Evolutionary conservation across 1,140 invertebrate species (phyloP), one percentile per base, ranked within the genome.

Genomic region (Ceratina japonica): DNA sequence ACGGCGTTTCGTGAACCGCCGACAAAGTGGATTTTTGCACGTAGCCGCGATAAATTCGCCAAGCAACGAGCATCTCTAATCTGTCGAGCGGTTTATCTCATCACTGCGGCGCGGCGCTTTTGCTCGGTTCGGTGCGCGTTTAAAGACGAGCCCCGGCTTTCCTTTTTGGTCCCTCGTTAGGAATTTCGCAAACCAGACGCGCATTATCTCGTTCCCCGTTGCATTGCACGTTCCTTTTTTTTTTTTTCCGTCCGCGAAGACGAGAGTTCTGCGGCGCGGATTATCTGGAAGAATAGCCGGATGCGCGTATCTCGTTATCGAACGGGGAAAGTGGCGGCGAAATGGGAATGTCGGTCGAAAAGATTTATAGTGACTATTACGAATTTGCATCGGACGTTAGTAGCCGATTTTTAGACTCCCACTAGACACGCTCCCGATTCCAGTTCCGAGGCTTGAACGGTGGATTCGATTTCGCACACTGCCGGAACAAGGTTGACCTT

Each of bases 1-100:
- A 13, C 12, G 10, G 27, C 77, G 58, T 79, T 86, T 59, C 80
- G 69, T 65, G 24, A 16, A 22, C 20, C 22, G 59, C 52, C 59
- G 56, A 56, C 54, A 84, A 61, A 84, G 86, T 75, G 84, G 76
- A 87, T 86, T 86, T 87, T 87, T 87, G 75, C 86, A 87, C 86
- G 84, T 79, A 79, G 79, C 31, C 75, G 56, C 78, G 79, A 86
- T 87, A 87, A 87, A 86, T 87, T 76, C 63, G 63, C 66, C 56
- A 24, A 44, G 76, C 71, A 82, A 85, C 77, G 73, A 61, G 80
- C 61, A 75, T 77, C 83, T 85, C 83, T 86, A 85, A 86, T 82
- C 84, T 86, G 64, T 59, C 64, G 69, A 54, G 70, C 18, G 72
- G 66, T 83, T 85, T 86, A 85, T 85, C 84, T 86, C 80, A 79